Percentiles rank a stretch among this genome's conserved stretches.
These are phyloP conservation scores for Xestobium rufovillosum DNA, from an alignment of 2,888 invertebrate genomes.

Conservation along the genomic window DNA sequence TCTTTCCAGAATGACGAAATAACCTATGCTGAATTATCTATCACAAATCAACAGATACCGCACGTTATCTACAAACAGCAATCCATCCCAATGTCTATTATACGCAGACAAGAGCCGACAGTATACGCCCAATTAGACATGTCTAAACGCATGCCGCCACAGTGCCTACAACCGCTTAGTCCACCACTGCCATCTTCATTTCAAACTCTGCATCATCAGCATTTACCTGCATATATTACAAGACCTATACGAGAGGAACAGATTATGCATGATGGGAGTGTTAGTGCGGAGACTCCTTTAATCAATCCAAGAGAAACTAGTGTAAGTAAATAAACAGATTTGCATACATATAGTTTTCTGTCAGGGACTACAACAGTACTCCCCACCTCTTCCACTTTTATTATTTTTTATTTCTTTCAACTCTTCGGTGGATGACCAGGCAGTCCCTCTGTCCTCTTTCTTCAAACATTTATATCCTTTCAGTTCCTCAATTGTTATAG, in stretches of 20 bases:
- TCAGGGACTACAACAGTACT: too few relatives aligned
- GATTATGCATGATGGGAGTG: slow-evolving; percentile 32
- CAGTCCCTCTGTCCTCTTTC: too few relatives aligned
- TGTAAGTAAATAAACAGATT: too few relatives aligned
- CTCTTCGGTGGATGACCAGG: too few relatives aligned
- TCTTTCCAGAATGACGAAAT: slow-evolving; percentile 46
- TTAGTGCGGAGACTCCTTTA: slow-evolving; percentile 39
- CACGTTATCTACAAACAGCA: slow-evolving; percentile 43
- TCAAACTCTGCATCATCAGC: slow-evolving; percentile 40
- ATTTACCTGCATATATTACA: slow-evolving; percentile 38
- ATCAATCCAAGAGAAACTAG: slow-evolving; percentile 36
- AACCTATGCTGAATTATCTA: slow-evolving; percentile 50
- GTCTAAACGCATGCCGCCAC: slow-evolving; percentile 34
- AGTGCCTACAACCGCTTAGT: slow-evolving; percentile 35
- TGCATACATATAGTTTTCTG: background rate
- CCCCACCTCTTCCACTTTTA: too few relatives aligned
- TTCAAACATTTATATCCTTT: too few relatives aligned
- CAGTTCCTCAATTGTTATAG: too few relatives aligned
- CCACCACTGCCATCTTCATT: slow-evolving; percentile 41
- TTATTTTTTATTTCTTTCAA: too few relatives aligned
- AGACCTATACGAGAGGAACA: slow-evolving; percentile 36
- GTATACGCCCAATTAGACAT: slow-evolving; percentile 51
- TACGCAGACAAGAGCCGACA: slow-evolving; percentile 45
- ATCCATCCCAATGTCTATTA: slow-evolving; percentile 42
- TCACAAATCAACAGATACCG: slow-evolving; percentile 40